Base-by-base conservation (phyloP, 2,797 vertebrate genomes). In the Vultur gryphus region DNA sequence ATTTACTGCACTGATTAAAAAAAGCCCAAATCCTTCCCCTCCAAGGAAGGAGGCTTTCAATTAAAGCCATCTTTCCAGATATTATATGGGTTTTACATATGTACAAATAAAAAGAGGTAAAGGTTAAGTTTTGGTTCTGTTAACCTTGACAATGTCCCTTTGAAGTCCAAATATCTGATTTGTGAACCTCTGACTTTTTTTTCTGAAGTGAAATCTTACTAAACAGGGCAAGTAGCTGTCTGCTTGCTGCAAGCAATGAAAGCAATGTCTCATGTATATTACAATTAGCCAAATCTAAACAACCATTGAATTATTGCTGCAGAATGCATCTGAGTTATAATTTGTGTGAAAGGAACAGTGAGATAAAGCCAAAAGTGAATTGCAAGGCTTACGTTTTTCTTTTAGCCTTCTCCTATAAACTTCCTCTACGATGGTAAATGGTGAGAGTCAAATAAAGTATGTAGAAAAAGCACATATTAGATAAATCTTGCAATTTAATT, bases 351-450 rank as follows among this genome's bases (percentile, higher is more conserved):
- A 95, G 62, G 75, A 91, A 62, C 69, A 95, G 84, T 17, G 89
- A 95, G 78, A 33, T 46, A 96, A 94, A 92, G 94, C 85, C 95
- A 96, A 55, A 93, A 96, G 96, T 71, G 95, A 95, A 95, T 96
- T 66, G 85, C 87, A 71, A 88, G 96, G 98, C 98, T 99, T 98
- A 98, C 98, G 97, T 98, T 98, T 98, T 95, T 98, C 98, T 98
- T 98, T 99, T 97, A 99, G 98, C 98, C 97, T 98, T 97, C 98
- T 98, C 97, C 97, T 99, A 98, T 98, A 98, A 93, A 98, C 98
- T 97, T 99, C 98, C 97, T 99, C 98, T 99, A 98, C 92, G 98
- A 95, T 96, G 98, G 97, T 81, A 97, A 97, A 92, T 95, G 97
- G 83, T 95, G 94, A 97, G 93, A 98, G 91, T 97, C 95, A 98